phyloP scores from a whole-genome alignment of 2,888 invertebrate genomes.

The Leptarthrus brevirostris region DNA sequence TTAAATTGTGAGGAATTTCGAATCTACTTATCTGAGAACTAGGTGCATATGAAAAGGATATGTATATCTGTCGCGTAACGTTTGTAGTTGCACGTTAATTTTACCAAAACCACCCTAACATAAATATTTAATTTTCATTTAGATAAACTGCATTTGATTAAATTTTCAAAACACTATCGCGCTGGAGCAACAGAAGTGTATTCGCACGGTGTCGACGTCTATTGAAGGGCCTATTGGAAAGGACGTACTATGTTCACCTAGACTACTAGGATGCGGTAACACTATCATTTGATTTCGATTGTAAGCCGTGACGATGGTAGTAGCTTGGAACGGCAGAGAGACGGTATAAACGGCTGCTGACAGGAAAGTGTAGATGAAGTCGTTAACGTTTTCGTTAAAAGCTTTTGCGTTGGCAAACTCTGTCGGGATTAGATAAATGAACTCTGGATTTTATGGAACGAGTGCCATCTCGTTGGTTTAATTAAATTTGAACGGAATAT shows the following conservation, averaged over 20 bases:
- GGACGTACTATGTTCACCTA: background rate
- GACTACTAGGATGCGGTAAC: no score
- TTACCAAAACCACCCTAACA: slow-evolving; percentile 23
- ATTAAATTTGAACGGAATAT: slow-evolving; percentile 41
- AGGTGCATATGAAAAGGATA: slow-evolving; percentile 5
- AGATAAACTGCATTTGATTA: slow-evolving; percentile 48
- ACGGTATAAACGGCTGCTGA: background rate
- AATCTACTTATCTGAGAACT: no score
- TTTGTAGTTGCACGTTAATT: slow-evolving; percentile 22
- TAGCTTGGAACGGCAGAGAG: background rate
- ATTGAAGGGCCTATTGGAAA: slow-evolving; percentile 16
- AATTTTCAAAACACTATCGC: slow-evolving; percentile 31
- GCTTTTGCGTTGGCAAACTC: background rate
- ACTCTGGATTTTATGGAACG: slow-evolving; percentile 20
- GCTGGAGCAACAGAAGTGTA: background rate
- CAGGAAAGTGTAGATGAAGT: slow-evolving; percentile 19
- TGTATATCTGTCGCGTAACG: no score
- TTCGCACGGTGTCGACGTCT: background rate
- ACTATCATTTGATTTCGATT: background rate
- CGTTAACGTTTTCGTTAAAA: slow-evolving; percentile 23
- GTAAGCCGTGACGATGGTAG: no score
- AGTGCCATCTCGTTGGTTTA: slow-evolving; percentile 29
- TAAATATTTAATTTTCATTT: slow-evolving; percentile 49
- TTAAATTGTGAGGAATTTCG: no score
- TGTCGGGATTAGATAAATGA: slow-evolving; percentile 39